Base-by-base conservation (phyloP, 2,888 invertebrate genomes). In the Volucella inanis region DNA sequence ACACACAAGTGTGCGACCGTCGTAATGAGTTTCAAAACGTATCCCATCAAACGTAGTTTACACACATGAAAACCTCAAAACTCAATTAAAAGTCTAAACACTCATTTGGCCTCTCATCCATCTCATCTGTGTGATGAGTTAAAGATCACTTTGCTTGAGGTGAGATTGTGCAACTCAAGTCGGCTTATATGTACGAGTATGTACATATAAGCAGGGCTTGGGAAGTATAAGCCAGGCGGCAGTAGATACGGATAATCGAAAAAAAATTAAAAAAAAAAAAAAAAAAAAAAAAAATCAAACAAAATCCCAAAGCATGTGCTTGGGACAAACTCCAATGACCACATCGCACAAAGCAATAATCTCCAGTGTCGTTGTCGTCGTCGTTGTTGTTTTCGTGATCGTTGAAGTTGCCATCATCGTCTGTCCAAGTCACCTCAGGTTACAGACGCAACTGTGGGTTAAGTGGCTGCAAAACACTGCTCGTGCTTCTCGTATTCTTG, bases 81-180 rank as follows among this genome's bases (percentile, higher is more conserved):
- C 74, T 79, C 74, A 79, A 84, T 84, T 79, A 84, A 79, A 59
- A 47, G 65, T 22, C 79, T 70, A 79, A 79, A 79, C 75, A 84
- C 83, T 79, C 78, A 57, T 54, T 78, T 83, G 70, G 72, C 77
- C 78, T 74, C 78, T 49, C 61, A 65, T 39, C 50, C 65, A 74
- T 68, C 68, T 79, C 54, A 47, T 64, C 54, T 64, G 52, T 59
- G 52, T 70, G 79, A 75, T 84, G 79, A 79, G 79, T 45, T 79
- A 84, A 79, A 84, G 79, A 84, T 84, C 83, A 79, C 22, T 61
- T 65, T 11, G 75, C 75, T 70, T 52, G 59, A 47, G 75, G 83
- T 61, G 22, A 59, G 50, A 79, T 84, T 84, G 65, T 75, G 79
- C 70, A 84, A 83, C 57, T 62, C 67, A 41, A 54, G 6, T 11